Evolutionary conservation across 2,113 vertebrate species (phyloP), one percentile per base, ranked within the genome.

Genomic region (Perognathus longimembris): DNA sequence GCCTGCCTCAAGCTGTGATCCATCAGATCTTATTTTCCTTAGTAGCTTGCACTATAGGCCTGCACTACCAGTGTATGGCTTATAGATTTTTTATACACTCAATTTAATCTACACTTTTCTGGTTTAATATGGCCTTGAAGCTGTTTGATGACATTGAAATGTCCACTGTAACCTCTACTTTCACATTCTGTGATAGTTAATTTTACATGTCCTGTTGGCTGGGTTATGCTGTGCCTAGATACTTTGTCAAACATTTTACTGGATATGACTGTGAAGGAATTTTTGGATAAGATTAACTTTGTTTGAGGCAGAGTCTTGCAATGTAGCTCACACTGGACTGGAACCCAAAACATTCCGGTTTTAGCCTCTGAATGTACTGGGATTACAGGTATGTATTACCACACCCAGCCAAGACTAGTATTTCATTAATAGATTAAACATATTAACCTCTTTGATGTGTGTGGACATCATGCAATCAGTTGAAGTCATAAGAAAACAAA

Each of bases 171-270:
- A 74, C 28, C 76, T 71, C 6, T 79, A 90, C 34, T 10, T 80
- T 88, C 84, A 80, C 26, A 84, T 95, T 20, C n/a, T 77, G 28
- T 83, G 38, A 74, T 69, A 21, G 38, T 81, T 89, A 73, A 77
- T 78, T 69, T 24, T 70, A 11, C n/a, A 45, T 45, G 57, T 81
- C 18, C 76, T 66, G n/a, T 73, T 45, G 45, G 45, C 9, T 78
- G 24, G 21, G 36, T 18, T 63, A 90, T 7, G 14, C 20, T 42
- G 3, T 78, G 18, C 17, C 14, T 22, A 75, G 21, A 81, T 90
- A 81, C n/a, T 93, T 81, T 74, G 57, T 74, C 50, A 94, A 78
- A 74, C 20, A 66, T 74, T 89, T 88, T 85, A 57, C 40, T 85
- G 40, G 11, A 22, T 77, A 2, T 34, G 64, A 93, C 38, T 73